Conservation (phyloP, 2,888 invertebrate species). For the Leptinotarsa juncta region DNA sequence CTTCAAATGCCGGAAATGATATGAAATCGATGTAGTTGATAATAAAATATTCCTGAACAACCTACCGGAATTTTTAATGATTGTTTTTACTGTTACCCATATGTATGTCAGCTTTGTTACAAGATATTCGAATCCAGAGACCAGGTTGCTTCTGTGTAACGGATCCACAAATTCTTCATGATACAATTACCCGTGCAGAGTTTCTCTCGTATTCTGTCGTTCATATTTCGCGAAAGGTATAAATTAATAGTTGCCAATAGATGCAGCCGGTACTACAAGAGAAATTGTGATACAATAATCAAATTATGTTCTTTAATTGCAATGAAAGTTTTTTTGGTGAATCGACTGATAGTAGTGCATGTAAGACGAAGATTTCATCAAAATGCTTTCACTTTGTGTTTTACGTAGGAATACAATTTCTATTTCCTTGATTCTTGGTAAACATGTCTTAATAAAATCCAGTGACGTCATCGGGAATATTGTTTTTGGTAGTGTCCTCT, state of each 20-base stretch:
- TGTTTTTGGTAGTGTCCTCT: too few species aligned
- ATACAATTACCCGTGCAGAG: neutral
- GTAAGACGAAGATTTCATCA: neutral
- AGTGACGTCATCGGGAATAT: neutral
- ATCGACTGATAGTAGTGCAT: too few species aligned
- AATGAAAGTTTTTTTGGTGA: too few species aligned
- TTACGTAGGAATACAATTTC: too few species aligned
- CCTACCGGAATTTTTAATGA: neutral
- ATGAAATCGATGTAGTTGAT: neutral
- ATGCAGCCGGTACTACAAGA: too few species aligned
- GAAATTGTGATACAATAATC: too few species aligned
- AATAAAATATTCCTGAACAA: neutral
- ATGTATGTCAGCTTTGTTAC: neutral
- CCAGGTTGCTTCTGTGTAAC: neutral
- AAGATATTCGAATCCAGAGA: neutral
- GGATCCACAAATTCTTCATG: constrained; percentile 7
- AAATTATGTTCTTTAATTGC: too few species aligned
- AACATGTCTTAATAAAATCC: neutral
- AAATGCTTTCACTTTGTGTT: neutral
- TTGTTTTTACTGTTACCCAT: constrained; percentile 7
- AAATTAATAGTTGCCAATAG: too few species aligned
- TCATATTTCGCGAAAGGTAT: too few species aligned
- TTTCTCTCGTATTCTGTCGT: too few species aligned
- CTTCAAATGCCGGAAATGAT: neutral
- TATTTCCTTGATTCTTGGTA: too few species aligned